Base-by-base conservation (phyloP, 2,888 invertebrate genomes). In the Odontothrips loti region DNA sequence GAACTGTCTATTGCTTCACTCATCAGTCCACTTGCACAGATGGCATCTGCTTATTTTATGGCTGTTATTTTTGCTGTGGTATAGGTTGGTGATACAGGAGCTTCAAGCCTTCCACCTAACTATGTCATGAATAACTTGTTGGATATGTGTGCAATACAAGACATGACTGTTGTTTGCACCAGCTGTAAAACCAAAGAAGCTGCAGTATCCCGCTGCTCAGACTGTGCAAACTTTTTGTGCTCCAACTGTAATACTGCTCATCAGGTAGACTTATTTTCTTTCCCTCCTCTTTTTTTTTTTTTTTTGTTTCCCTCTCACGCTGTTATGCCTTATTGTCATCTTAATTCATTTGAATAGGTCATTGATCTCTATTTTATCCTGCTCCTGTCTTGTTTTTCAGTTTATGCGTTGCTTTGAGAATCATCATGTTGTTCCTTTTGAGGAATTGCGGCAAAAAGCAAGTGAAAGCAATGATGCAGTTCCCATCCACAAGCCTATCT, bases 401-500 rank as follows among this genome's bases (percentile, higher is more conserved):
- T 97, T 95, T 86, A 98, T 98, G 98, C 92, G 96, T 84, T 97
- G 97, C 89, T 98, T 98, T 87, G 97, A 98, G 88, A 96, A 95
- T 85, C 98, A 98, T 87, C 91, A 94, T 87, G 97, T 97, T 68
- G 93, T 96, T 81, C 93, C 94, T 79, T 93, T 97, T 86, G 96
- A 96, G 85, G 96, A 96, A 84, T 90, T 96, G 1, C 68, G 93
- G 85, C 91, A 91, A 85, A 93, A 93, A 84, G 68, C 68, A 12
- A 27, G 68, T 23, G 68, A 75, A 75, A 88, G 89, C 51, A 93
- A 93, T 85, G 93, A 94, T 86, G 93, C 93, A 85, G 90, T 95
- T 84, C 93, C 95, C 81, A 93, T 97, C 84, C 96, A 96, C 86
- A 96, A 96, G 87, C 96, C 96, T 68, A 92, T 97, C 82, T 94